Base-by-base conservation (phyloP, 2,113 vertebrate genomes). In the Festucalex cinctus region DNA sequence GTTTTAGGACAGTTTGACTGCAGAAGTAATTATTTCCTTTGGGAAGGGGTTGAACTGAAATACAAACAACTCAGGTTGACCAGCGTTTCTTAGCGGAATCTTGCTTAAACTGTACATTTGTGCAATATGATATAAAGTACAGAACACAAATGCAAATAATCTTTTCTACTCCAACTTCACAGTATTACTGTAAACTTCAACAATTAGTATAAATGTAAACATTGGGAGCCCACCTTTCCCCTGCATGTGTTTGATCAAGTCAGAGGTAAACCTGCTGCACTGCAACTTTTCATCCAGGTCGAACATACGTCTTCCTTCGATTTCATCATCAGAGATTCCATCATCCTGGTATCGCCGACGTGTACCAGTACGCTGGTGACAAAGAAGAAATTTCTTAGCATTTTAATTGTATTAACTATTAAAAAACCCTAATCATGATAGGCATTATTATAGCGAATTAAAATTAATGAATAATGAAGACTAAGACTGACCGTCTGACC, bases 271-370 rank as follows among this genome's bases (percentile, higher is more conserved):
- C 79, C 93, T 91, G 74, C 87, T 84, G 75, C 93, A 94, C 13
- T 90, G 84, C 72, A 99, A 92, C 81, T 98, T 99, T 68, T 98
- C 96, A 64, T 98, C 94, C 20, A 99, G 86, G 83, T 99, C 95
- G 77, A 99, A 99, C 0, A 89, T 97, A 69, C 96, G 92, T 80
- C 98, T 98, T 19, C 97, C 97, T 82, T 99, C 97, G 20, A 99
- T 99, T 85, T 99, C 97, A 74, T 99, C 97, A 16, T 99, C 97
- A 0, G 97, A 98, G 79, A 98, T 98, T 37, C 96, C 96, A 32
- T 98, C 97, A 0, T 98, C 96, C 77, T 98, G 95, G 17, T 98
- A 99, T 26, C 95, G 95, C 1, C 97, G 93, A 12, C 95, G 87
- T 71, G 96, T 96, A 1, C 95, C 95, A 51, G 95, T 93, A 68